Conservation (phyloP, 2,113 vertebrate genomes). For the Psittacula cyanocephala region DNA sequence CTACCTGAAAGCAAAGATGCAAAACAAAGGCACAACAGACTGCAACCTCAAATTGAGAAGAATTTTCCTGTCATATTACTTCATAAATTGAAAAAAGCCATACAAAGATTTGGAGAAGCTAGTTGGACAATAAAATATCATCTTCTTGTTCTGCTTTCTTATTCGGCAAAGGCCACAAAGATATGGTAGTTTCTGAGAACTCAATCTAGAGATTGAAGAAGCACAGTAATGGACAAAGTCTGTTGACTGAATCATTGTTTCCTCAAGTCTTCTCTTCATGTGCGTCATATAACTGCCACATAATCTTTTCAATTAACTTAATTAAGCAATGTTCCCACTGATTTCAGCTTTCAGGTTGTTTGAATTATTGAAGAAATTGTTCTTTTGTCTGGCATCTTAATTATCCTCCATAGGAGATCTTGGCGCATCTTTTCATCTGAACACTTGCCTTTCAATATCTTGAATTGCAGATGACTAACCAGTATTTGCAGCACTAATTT, state of each 20-base stretch:
- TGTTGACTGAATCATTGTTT: not conserved
- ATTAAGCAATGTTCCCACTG: not conserved
- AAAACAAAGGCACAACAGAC: not conserved
- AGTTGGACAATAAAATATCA: not conserved
- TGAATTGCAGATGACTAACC: not conserved
- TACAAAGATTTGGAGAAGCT: not conserved
- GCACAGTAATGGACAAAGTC: not conserved
- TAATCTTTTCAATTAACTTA: not conserved
- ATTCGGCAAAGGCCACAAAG: not conserved
- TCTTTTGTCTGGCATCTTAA: not conserved
- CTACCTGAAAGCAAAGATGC: not conserved
- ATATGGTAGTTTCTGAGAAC: not conserved
- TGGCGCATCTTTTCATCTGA: not conserved
- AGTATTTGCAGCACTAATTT: not conserved
- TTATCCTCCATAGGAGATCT: not conserved
- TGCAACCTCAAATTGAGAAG: not conserved
- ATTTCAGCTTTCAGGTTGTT: not conserved
- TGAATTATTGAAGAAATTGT: not conserved
- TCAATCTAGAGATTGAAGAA: not conserved
- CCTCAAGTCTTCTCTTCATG: not conserved
- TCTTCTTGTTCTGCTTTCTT: not conserved
- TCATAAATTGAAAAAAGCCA: not conserved
- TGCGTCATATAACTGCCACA: fast-evolving
- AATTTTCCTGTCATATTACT: not conserved
- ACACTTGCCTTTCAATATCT: not conserved